Evolutionary conservation across 2,888 invertebrate species (phyloP), one percentile per base, ranked within the genome.

Genomic region (Auanema sp.): DNA sequence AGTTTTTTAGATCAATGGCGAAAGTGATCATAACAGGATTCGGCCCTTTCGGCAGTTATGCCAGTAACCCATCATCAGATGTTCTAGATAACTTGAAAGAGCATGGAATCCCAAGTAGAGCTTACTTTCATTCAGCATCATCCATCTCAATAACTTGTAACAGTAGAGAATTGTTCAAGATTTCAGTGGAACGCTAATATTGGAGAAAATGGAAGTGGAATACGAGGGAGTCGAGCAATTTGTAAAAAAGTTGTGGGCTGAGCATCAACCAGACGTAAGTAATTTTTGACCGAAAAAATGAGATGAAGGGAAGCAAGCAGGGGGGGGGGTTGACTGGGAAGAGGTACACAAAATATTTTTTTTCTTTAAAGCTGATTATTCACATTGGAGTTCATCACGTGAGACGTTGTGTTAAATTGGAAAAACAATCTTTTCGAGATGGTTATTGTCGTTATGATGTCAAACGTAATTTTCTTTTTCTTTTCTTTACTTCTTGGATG

Each of bases 351-450:
- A 43, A 60, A 18, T 53, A 23, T 53, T 53, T 60, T 14, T 25
- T 57, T 18, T 24, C 24, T 47, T 12, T 54, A 12, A 59, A 75
- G 75, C 43, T 75, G 33, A 66, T 76, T 2, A 65, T 73, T 23
- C 76, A 76, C 47, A 66, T 76, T 47, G 76, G 76, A 10, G 76
- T 68, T n/a, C 76, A 76, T 54, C 52, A 58, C 0, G 59, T 53
- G 8, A 53, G 41, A 11, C 58, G 64, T 21, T 65, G 55, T 11
- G 62, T 76, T 33, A 69, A 70, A 25, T 64, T 73, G 44, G 76
- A 76, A 47, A 65, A 66, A 51, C 67, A 70, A 23, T 71, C 76
- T 2, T 76, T 73, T 58, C 25, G 68, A 0, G 59, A 68, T 43
- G 75, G 75, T 5, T 75, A 75, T 62, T 71, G 68, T 54, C 59